Evolutionary conservation across 2,797 vertebrate genomes (phyloP), one percentile per base, ranked within the genome.

Genomic region (Neosilurus hyrtlii): DNA sequence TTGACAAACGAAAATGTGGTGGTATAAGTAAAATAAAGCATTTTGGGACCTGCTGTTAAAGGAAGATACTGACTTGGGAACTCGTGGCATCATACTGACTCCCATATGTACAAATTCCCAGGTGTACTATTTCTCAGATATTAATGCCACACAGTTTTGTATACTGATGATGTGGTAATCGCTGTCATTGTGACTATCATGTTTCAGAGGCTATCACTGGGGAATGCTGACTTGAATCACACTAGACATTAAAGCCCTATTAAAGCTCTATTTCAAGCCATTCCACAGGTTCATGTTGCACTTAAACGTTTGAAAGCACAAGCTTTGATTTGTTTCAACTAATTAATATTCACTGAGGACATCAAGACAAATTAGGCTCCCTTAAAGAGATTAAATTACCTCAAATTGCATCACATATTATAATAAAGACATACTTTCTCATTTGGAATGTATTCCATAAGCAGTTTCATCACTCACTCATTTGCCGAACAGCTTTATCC

Each of bases 311-410:
- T 52, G 57, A 73, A 73, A 75, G 30, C 72, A 59, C 59, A 22
- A 74, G 71, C 24, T 49, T n/a, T n/a, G 26, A 63, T 73, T 18
- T 67, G 20, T 75, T 82, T 75, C 18, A 75, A 52, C 51, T 59
- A 71, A 62, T 37, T 43, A 61, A 72, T 63, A 52, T 52, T 43
- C 75, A 70, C 75, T 30, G 4, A 52, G 56, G 74, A 16, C 54
- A 78, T 78, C 76, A 72, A 79, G 78, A 61, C 18, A 72, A 62
- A 62, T 63, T 26, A 37, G 51, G 22, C 51, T 83, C 49, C 43
- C 26, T 73, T 66, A 22, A 56, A 79, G 51, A 9, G 9, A 15
- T 79, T 43, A 20, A 30, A 80, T 67, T 83, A 52, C 18, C 56
- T 59, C 35, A 59, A 75, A n/a, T 37, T 75, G 73, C 56, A 75